A percentile compares a stretch with the other conserved stretches of the same genome.
Evolutionary conservation across 2,888 invertebrate genomes (phyloP).

Genomic region (Hesperia comma): DNA sequence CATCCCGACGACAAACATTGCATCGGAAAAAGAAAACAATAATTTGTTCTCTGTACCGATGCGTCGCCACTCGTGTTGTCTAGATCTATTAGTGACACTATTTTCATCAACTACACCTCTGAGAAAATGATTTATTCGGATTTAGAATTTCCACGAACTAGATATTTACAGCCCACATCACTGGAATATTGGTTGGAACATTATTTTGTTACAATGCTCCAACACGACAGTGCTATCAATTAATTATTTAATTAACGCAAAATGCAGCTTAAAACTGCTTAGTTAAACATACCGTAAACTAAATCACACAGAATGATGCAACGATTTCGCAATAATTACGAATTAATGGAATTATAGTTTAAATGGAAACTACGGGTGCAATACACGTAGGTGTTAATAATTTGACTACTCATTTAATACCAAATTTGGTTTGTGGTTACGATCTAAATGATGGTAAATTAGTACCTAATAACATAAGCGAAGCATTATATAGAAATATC

Average conservation of each 20-base stretch:
- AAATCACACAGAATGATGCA: conserved; percentile 28
- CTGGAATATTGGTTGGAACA: background rate
- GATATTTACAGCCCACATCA: background rate
- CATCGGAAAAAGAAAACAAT: conserved; percentile 24
- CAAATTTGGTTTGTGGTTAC: conserved; percentile 36
- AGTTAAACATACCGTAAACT: conserved; percentile 24
- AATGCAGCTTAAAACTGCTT: conserved; percentile 38
- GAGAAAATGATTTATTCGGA: background rate
- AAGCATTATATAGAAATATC: conserved; percentile 2
- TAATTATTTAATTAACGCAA: background rate
- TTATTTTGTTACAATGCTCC: background rate
- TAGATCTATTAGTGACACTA: conserved; percentile 43
- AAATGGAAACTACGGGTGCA: conserved; percentile 11
- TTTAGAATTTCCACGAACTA: no score
- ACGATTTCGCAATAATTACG: conserved; percentile 32
- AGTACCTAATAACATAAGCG: background rate
- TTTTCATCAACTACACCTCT: conserved; percentile 24
- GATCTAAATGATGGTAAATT: conserved; percentile 34
- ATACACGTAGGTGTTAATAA: conserved; percentile 27
- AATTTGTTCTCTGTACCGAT: conserved; percentile 12
- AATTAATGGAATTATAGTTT: conserved; percentile 30
- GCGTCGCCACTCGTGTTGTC: background rate
- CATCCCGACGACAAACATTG: conserved; percentile 9
- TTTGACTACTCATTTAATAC: conserved; percentile 34
- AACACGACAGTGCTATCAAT: background rate